Evolutionary conservation across 2,797 vertebrate species (phyloP).

Genomic region (Tragelaphus oryx): DNA sequence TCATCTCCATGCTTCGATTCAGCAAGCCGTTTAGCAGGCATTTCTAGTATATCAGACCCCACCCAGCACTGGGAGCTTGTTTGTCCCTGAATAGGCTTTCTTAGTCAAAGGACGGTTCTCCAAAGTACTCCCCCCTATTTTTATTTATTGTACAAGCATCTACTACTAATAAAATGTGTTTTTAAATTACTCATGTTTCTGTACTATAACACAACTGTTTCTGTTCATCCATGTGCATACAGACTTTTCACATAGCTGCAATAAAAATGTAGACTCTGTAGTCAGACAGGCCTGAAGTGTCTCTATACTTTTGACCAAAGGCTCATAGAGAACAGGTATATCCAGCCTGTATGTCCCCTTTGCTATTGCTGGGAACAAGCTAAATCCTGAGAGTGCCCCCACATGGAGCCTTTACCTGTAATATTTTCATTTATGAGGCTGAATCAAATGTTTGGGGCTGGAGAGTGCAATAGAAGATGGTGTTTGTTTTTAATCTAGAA

Average conservation of each 20-base stretch:
- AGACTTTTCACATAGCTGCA: neutral
- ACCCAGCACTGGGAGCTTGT: neutral
- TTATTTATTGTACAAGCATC: neutral
- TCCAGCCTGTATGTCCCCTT: neutral
- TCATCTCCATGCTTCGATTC: neutral
- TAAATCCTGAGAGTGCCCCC: neutral
- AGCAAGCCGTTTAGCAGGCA: neutral
- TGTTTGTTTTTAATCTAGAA: constrained; percentile 44
- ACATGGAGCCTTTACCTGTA: neutral
- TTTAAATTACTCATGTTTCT: neutral
- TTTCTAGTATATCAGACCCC: neutral
- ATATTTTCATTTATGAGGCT: constrained; percentile 14
- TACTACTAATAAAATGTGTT: constrained; percentile 1
- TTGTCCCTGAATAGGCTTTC: neutral
- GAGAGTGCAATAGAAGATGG: neutral
- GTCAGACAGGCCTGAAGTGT: neutral
- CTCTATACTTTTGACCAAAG: neutral
- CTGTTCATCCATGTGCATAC: neutral
- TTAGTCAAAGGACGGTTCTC: constrained; percentile 7
- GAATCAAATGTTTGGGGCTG: neutral
- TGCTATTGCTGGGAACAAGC: neutral
- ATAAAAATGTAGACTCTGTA: neutral
- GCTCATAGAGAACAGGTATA: neutral
- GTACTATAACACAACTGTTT: neutral
- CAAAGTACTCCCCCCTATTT: neutral